Conservation (phyloP, 2,888 invertebrate species). For the Dryadula phaetusa region DNA sequence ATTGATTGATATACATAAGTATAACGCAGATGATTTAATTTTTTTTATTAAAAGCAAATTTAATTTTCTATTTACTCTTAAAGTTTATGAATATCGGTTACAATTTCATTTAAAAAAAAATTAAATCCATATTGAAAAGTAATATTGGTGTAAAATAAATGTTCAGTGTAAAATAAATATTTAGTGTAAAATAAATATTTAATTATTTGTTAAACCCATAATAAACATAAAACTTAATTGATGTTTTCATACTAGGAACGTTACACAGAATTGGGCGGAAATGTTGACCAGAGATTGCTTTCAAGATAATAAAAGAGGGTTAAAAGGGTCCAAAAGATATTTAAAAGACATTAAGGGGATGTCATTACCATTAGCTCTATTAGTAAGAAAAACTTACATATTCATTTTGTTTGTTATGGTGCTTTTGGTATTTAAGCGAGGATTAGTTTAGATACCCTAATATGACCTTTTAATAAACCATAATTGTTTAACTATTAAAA, state of each 20-base stretch:
- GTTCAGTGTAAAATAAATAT: background rate
- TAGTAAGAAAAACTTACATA: conserved; percentile 24
- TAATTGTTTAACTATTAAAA: too few relatives aligned
- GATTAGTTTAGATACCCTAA: background rate
- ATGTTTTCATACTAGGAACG: conserved; percentile 24
- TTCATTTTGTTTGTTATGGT: conserved; percentile 12
- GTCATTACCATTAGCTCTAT: conserved; percentile 26
- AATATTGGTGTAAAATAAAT: background rate
- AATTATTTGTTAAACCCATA: background rate
- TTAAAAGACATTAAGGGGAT: conserved; percentile 36
- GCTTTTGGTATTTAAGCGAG: background rate
- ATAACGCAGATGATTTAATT: too few relatives aligned
- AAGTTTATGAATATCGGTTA: too few relatives aligned
- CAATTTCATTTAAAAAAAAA: too few relatives aligned
- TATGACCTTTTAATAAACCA: background rate
- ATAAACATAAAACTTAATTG: conserved; percentile 23
- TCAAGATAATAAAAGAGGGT: conserved; percentile 43
- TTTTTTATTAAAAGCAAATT: too few relatives aligned
- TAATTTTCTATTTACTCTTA: too few relatives aligned
- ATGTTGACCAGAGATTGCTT: conserved; percentile 43
- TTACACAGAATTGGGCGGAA: conserved; percentile 24
- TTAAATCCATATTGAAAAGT: background rate
- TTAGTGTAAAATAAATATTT: background rate
- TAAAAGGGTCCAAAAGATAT: conserved; percentile 42
- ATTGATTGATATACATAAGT: too few relatives aligned